Base-by-base conservation (phyloP, 1,140 invertebrate genomes). In the Trachymyrmex cornetzi region DNA sequence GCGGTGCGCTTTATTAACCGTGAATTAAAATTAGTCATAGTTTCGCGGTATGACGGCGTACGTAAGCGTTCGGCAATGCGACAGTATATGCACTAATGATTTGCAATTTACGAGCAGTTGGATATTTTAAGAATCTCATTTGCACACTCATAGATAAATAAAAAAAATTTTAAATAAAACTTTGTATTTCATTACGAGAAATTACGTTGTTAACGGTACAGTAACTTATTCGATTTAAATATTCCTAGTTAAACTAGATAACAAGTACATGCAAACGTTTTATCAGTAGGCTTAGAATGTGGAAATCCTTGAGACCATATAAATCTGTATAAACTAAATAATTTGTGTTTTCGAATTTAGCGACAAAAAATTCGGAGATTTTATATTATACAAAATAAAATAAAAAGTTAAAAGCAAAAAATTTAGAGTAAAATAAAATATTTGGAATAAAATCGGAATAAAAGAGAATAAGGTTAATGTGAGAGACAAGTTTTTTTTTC, bases 231-330 rank as follows among this genome's bases (percentile, higher is more conserved):
- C 53, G 48, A 71, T 80, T 61, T 48, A 50, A 85, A 84, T 77
- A 64, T 66, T 19, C 1, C 34, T 61, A 14, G 7, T 84, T 63
- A 38, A 57, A 63, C 50, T 61, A 71, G 91, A 92, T 92, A 91
- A 89, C 84, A 34, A 34, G 67, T 30, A 55, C 9, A 80, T 69
- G 66, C 79, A 67, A 87, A 87, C 61, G 69, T 89, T 92, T 90
- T 90, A 90, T 89, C 86, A 87, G 67, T 69, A 64, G 71, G 22
- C 7, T 38, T 91, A 91, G 89, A 93, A 93, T 91, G 90, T 93
- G 85, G 89, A 91, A 91, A 92, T 91, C 89, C 91, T 93, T 93
- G 92, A 66, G 61, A 57, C 12, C 19, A 44, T 67, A 44, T 59
- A 55, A 57, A 80, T 66, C 19, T 27, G 24, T 71, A 44, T 24